phyloP scores from a whole-genome alignment of 2,888 invertebrate species.

The Graphium colonna region DNA sequence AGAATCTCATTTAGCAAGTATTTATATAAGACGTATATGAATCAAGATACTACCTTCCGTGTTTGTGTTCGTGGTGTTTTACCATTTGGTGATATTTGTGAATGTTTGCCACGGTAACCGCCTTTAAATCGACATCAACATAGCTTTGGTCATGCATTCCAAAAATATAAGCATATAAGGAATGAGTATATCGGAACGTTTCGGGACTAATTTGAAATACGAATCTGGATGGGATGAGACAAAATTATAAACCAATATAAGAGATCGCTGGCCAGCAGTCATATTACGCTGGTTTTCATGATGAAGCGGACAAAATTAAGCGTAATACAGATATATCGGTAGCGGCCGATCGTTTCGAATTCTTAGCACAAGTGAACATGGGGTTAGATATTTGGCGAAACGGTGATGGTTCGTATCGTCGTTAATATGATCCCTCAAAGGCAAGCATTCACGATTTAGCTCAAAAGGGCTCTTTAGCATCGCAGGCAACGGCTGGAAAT shows the following conservation, averaged over 20 bases:
- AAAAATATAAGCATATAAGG: constrained; percentile 61
- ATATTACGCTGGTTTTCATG: constrained; percentile 66
- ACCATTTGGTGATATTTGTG: constrained; percentile 68
- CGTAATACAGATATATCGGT: constrained; percentile 46
- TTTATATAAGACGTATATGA: constrained; percentile 61
- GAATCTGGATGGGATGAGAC: constrained; percentile 33
- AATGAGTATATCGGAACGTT: constrained; percentile 65
- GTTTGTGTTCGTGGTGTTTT: constrained; percentile 68
- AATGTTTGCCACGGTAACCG: constrained; percentile 61
- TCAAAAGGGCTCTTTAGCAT: constrained; percentile 80
- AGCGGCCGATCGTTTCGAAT: constrained; percentile 43
- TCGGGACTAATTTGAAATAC: constrained; percentile 23
- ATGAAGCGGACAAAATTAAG: constrained; percentile 71
- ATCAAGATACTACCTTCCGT: constrained; percentile 73
- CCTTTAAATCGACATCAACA: constrained; percentile 55
- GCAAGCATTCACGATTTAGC: constrained; percentile 80
- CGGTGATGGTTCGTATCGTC: constrained; percentile 76
- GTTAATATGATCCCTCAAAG: constrained; percentile 80
- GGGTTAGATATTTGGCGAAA: constrained; percentile 73
- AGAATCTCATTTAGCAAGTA: constrained; percentile 46
- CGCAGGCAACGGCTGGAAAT: constrained; percentile 81
- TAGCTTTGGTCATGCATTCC: constrained; percentile 71
- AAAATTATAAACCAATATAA: constrained; percentile 34
- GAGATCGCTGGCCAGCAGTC: constrained; percentile 58
- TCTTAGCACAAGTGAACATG: constrained; percentile 76